Base-by-base conservation (phyloP, 2,113 vertebrate species). In the Chlorodrepanis virens region DNA sequence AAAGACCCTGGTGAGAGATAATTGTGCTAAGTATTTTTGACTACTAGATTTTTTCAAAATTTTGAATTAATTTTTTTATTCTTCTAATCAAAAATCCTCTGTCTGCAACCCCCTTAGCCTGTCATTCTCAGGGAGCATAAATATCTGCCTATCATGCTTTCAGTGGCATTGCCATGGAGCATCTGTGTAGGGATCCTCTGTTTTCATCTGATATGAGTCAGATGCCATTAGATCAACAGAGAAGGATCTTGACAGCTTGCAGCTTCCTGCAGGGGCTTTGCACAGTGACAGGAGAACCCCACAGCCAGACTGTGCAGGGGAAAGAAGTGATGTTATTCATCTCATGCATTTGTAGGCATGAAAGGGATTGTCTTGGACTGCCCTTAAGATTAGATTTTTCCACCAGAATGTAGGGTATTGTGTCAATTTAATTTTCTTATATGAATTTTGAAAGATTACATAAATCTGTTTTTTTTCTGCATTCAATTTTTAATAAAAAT, bases 201-300 rank as follows among this genome's bases (percentile, higher is more conserved):
- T 90, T 94, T 92, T 93, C 44, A 52, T 69, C 79, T 83, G 44
- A 71, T 80, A 12, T 12, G 64, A 91, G 45, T 94, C 92, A 95
- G 53, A 88, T 40, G 60, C 56, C 57, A 93, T 90, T 83, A 94
- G 42, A 40, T 47, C 47, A 88, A 65, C 0, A 1, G 40, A 76
- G 76, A 91, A 72, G 42, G 77, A 90, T 63, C 31, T 87, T 91
- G 84, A 83, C 87, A 87, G 60, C 65, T 64, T 23, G 54, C 60
- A 90, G 25, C 67, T 92, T 93, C 83, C 81, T 10, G 0, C 9
- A 82, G 56, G 52, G 29, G 9, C 42, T 89, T 50, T 81, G 25
- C 50, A 33, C 14, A 2, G 4, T 7, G 35, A 31, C 0, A 1
- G 49, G 47, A 89, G 88, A 85, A 81, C n/a, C 40, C 70, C 50